Percentiles rank a stretch among this genome's conserved stretches.
These are phyloP conservation scores for Galerucella calmariensis DNA, from an alignment of 2,888 invertebrate species.

Conservation along the genomic window DNA sequence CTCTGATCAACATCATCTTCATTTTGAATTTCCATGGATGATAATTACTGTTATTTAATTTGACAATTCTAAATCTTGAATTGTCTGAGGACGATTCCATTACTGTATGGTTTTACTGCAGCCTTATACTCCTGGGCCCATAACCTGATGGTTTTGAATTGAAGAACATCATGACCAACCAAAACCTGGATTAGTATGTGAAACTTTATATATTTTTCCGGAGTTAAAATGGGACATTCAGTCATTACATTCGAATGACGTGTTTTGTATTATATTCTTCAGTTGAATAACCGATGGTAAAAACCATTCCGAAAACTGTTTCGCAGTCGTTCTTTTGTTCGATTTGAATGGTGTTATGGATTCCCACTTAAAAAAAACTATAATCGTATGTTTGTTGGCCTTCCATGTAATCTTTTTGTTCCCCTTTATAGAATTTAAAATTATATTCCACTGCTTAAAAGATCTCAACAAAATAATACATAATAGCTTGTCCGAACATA, in stretches of 20 bases:
- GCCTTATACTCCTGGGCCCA: too few relatives aligned
- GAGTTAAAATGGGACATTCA: not conserved
- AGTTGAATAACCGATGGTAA: not conserved
- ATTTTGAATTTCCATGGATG: too few relatives aligned
- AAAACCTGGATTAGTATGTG: too few relatives aligned
- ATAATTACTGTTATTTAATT: too few relatives aligned
- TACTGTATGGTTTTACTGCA: too few relatives aligned
- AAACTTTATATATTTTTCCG: too few relatives aligned
- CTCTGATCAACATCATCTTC: too few relatives aligned
- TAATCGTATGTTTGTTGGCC: slow-evolving; percentile 28
- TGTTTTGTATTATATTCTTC: not conserved
- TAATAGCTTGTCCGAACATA: slow-evolving; percentile 47
- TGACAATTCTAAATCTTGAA: too few relatives aligned
- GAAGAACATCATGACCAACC: too few relatives aligned
- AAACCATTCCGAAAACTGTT: not conserved
- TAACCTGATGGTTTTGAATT: too few relatives aligned
- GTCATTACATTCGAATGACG: not conserved
- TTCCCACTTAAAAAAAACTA: slow-evolving; percentile 30
- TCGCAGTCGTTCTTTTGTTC: not conserved
- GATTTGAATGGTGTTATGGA: slow-evolving; percentile 17
- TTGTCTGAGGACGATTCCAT: too few relatives aligned
- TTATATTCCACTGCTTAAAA: slow-evolving; percentile 39
- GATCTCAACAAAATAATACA: slow-evolving; percentile 47
- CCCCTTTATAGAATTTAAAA: slow-evolving; percentile 21
- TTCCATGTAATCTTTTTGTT: slow-evolving; percentile 32